Conservation (phyloP, 1,140 invertebrate species). For the Drosophila ananassae region DNA sequence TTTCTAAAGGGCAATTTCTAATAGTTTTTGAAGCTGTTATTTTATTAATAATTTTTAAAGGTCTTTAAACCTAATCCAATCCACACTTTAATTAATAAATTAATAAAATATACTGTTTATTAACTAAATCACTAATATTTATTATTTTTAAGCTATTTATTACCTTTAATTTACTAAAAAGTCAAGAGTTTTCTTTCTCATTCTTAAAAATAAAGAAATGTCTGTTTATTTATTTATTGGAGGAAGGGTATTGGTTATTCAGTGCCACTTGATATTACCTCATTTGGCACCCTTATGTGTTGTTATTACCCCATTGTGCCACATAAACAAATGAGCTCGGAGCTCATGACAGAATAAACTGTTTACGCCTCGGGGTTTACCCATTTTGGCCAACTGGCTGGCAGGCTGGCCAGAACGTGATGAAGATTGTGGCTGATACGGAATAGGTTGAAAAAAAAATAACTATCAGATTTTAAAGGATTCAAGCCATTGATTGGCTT, state of each 20-base stretch:
- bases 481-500: too few relatives aligned
- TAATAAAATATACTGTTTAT: too few relatives aligned
- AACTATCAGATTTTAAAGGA: background rate
- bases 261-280: background rate
- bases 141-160: too few relatives aligned
- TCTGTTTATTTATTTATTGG: background rate
- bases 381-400: conserved; percentile 7
- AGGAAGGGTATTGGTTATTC: conserved; percentile 6
- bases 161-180: too few relatives aligned
- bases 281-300: background rate
- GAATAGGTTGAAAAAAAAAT: background rate
- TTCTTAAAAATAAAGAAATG: too few relatives aligned
- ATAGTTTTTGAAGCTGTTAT: too few relatives aligned
- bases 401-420: conserved; percentile 38
- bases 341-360: conserved; percentile 9
- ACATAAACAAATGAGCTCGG: conserved; percentile 36
- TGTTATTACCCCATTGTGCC: conserved; percentile 31
- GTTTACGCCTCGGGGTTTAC: conserved; percentile 43
- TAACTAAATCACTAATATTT: too few relatives aligned
- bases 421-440: conserved; percentile 41
- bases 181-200: too few relatives aligned
- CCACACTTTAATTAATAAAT: too few relatives aligned
- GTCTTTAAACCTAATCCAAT: too few relatives aligned
- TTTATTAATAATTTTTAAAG: too few relatives aligned
- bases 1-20: too few relatives aligned